Percentiles rank a stretch among this genome's conserved stretches.
These are phyloP conservation scores for Dreissena polymorpha DNA, from an alignment of 1,140 invertebrate genomes.

Conservation along the genomic window DNA sequence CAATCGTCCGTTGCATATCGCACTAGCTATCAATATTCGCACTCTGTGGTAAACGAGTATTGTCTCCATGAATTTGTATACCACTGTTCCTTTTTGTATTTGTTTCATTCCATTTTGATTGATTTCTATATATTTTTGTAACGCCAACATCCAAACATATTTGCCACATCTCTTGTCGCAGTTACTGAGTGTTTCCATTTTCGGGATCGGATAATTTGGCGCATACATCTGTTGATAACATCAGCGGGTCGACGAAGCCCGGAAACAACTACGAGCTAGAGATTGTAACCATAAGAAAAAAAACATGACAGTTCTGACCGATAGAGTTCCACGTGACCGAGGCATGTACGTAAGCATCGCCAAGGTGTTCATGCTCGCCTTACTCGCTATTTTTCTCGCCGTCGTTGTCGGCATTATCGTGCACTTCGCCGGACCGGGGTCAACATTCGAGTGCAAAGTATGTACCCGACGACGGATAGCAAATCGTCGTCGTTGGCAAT, in stretches of 20 bases:
- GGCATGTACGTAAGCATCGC: constrained; percentile 31
- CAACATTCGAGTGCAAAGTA: constrained; percentile 38
- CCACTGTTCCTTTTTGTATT: no score
- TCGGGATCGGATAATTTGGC: no score
- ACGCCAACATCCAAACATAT: no score
- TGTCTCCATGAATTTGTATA: no score
- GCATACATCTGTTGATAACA: no score
- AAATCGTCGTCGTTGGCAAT: background rate
- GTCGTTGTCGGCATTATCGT: constrained; percentile 56
- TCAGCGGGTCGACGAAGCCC: background rate
- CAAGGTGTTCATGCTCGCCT: constrained; percentile 37
- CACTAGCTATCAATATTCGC: no score
- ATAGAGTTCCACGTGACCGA: background rate
- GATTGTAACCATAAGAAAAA: background rate
- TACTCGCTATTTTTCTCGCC: constrained; percentile 39
- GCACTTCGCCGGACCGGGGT: constrained; percentile 43
- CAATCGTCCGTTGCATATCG: no score
- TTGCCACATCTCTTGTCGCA: no score
- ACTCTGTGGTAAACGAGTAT: no score
- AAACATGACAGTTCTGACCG: background rate
- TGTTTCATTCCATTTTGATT: no score
- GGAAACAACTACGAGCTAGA: background rate
- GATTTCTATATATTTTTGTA: no score
- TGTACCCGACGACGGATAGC: constrained; percentile 10
- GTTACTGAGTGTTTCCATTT: no score